Base-by-base conservation (phyloP, 2,888 invertebrate species). In the Drosophila paramelanica region DNA sequence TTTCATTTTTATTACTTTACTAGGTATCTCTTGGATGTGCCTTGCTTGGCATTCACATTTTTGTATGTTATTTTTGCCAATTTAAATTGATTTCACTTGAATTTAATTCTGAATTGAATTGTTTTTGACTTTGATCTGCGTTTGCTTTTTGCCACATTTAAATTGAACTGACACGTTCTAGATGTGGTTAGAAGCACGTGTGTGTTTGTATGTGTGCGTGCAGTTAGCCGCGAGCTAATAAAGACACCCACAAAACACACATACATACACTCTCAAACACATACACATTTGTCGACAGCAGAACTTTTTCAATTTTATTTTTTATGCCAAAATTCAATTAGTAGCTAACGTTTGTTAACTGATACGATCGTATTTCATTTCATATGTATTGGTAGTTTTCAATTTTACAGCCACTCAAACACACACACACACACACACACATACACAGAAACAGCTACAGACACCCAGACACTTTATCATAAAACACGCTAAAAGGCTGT, bases 311-410 rank as follows among this genome's bases (percentile, higher is more conserved):
- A 47, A 61, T 59, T 76, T 59, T 39, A 10, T 59, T 73, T 68
- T 67, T 50, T 53, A 57, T 67, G 57, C 10, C 7, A 51, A 69
- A 86, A 84, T 81, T 89, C 76, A 84, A 87, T 84, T 89, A 84
- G 84, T 69, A 67, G 52, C 49, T 27, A 49, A 66, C 53, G 67
- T 68, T 72, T 68, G 53, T 59, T 67, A 41, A 59, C 45, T 59
- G 67, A 67, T 78, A 47, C 42, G 64, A 73, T 80, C 68, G 43
- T 49, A 68, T 77, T 77, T 68, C 68, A 62, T 62, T 66, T 77
- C 17, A 52, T 33, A 14, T 69, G 47, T 73, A 68, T 73, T 68
- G 62, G 79, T 79, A 78, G 75, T 79, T 73, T 64, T 53, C 58
- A 56, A 78, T 38, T 62, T 57, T 47, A 61, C 51, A 66, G 57